A percentile compares a stretch with the other conserved stretches of the same genome.
phyloP scores from a whole-genome alignment of 2,888 invertebrate genomes.

The Dryococelus australis region DNA sequence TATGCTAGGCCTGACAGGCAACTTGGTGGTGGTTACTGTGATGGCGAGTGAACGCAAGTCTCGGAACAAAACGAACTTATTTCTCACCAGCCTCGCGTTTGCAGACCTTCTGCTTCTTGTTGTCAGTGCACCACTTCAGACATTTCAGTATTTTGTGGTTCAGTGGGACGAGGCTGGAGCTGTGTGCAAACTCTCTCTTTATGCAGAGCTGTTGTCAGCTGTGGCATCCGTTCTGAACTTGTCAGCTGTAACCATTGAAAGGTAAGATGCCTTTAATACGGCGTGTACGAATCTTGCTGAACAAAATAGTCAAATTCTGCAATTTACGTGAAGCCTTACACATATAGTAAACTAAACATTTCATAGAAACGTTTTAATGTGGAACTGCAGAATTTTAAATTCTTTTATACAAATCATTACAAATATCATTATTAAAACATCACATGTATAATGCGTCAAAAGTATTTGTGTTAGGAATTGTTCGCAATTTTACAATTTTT shows the following conservation, averaged over 20 bases:
- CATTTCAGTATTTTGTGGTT: conserved; percentile 56
- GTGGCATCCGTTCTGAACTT: conserved; percentile 61
- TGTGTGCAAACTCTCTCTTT: conserved; percentile 61
- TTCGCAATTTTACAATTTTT: no score
- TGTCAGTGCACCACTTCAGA: conserved; percentile 60
- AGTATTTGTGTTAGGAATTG: no score
- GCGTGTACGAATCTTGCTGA: no score
- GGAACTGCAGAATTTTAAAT: no score
- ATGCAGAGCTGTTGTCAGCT: conserved; percentile 60
- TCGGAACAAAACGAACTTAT: conserved; percentile 55
- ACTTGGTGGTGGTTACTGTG: conserved; percentile 58
- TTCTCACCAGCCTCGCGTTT: conserved; percentile 55
- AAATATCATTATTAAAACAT: no score
- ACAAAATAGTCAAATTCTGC: no score
- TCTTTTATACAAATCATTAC: no score
- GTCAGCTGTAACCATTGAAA: conserved; percentile 61
- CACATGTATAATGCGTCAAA: no score
- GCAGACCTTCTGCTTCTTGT: conserved; percentile 60
- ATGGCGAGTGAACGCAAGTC: conserved; percentile 57
- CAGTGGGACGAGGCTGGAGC: conserved; percentile 58
- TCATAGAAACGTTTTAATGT: no score
- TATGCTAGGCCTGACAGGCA: conserved; percentile 59
- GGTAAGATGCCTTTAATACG: conserved; percentile 52
- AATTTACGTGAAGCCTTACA: no score
- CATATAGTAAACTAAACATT: no score